These are phyloP conservation scores for Cotesia glomerata DNA, from an alignment of 1,140 invertebrate genomes.

Conservation along the genomic window DNA sequence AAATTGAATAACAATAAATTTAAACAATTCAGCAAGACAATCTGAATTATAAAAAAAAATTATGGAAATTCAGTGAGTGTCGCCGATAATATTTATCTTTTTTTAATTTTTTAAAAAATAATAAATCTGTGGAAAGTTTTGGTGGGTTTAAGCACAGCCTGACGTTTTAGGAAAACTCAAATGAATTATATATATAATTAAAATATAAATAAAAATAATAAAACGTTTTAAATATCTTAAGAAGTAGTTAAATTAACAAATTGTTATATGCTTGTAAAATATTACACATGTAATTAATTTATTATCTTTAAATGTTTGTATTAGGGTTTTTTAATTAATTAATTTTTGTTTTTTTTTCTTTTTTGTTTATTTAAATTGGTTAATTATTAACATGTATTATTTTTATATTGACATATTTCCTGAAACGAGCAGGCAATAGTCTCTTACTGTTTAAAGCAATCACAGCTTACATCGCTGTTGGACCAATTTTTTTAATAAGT, in stretches of 20 bases:
- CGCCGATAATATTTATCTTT: conserved; percentile 57
- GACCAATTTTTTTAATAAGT: conserved; percentile 43
- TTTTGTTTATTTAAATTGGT: background rate
- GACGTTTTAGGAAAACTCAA: conserved; percentile 47
- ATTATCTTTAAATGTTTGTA: background rate
- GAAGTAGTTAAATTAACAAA: background rate
- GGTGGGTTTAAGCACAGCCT: conserved; percentile 45
- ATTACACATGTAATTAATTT: background rate
- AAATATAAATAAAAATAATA: background rate
- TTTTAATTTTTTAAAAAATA: conserved; percentile 43
- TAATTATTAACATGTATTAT: background rate
- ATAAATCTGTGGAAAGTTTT: conserved; percentile 57
- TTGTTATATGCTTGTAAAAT: background rate
- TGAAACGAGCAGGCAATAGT: conserved; percentile 51
- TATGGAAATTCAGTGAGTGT: conserved; percentile 62
- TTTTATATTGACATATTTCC: conserved; percentile 33
- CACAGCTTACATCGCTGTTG: conserved; percentile 64
- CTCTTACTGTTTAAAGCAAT: conserved; percentile 66
- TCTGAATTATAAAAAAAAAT: conserved; percentile 44
- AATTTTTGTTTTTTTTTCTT: background rate
- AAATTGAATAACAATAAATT: background rate
- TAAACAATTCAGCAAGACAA: conserved; percentile 44
- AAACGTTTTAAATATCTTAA: background rate
- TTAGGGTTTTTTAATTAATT: background rate
- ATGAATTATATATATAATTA: background rate